These are phyloP conservation scores for Anabacerthia variegaticeps DNA, from an alignment of 2,797 vertebrate genomes.

Conservation along the genomic window DNA sequence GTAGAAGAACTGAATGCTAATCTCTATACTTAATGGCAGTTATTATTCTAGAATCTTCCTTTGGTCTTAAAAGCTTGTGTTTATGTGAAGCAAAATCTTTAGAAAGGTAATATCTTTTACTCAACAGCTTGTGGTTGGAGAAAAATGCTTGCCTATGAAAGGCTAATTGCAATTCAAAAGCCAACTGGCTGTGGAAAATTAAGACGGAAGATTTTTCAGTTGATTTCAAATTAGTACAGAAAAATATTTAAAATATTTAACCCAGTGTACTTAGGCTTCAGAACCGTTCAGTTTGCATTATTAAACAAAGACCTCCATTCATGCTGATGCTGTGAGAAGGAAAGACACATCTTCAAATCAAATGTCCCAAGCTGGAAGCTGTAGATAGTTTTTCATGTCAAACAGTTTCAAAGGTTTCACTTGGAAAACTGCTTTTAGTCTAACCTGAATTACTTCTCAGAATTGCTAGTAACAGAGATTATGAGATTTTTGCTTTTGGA, in stretches of 20 bases:
- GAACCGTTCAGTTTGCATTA: neutral
- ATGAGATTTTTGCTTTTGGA: neutral
- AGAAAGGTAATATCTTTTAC: neutral
- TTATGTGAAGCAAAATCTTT: neutral
- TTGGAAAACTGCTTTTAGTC: neutral
- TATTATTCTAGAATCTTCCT: neutral
- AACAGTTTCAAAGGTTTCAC: neutral
- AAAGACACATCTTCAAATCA: neutral
- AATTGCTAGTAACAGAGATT: neutral
- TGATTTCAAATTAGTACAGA: neutral
- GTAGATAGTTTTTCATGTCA: neutral
- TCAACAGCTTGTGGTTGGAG: neutral
- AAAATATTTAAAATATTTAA: neutral
- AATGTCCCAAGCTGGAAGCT: neutral
- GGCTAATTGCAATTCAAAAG: neutral
- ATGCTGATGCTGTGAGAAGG: neutral
- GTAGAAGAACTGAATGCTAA: neutral
- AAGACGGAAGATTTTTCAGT: neutral
- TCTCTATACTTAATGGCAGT: neutral
- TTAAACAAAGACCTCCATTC: neutral
- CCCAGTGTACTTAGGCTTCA: neutral
- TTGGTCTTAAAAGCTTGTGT: neutral
- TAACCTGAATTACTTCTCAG: neutral
- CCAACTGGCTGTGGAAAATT: neutral
- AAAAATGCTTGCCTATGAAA: neutral